Percentiles rank a stretch among this genome's conserved stretches.
Conservation (phyloP, 2,888 invertebrate species). For the Myathropa florea region DNA sequence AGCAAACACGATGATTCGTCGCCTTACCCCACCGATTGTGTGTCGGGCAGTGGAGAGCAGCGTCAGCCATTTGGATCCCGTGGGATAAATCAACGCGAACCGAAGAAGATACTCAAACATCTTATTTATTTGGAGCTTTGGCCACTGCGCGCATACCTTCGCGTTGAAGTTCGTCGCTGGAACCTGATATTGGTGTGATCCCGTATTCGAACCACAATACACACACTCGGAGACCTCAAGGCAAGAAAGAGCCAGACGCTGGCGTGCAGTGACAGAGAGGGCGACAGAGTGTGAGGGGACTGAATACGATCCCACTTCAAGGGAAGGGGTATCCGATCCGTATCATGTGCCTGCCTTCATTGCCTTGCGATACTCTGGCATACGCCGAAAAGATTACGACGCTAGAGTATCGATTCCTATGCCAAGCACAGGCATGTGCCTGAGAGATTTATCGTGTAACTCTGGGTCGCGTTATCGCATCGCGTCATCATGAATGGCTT, state of each 20-base stretch:
- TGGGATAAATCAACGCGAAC: constrained; percentile 66
- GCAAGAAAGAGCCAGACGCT: no score
- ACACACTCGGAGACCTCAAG: constrained; percentile 47
- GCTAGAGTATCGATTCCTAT: constrained; percentile 43
- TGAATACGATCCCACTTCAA: neutral
- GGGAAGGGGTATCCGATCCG: constrained; percentile 21
- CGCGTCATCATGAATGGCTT: constrained; percentile 64
- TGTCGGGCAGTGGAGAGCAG: neutral
- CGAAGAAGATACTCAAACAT: constrained; percentile 62
- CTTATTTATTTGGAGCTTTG: constrained; percentile 64
- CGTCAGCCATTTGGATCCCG: constrained; percentile 32
- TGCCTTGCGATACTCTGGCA: constrained; percentile 55
- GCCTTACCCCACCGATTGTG: neutral
- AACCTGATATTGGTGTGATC: constrained; percentile 69
- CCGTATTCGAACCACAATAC: constrained; percentile 57
- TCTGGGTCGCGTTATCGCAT: constrained; percentile 52
- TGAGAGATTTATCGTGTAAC: constrained; percentile 65
- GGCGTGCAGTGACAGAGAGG: neutral
- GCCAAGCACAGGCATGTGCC: constrained; percentile 64
- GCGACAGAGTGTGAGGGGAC: neutral
- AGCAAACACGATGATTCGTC: neutral
- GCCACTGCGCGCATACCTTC: constrained; percentile 57
- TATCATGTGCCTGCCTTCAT: constrained; percentile 46
- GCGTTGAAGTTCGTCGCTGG: constrained; percentile 24
- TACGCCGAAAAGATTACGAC: constrained; percentile 63